Evolutionary conservation across 2,797 vertebrate species (phyloP), one percentile per base, ranked within the genome.

Genomic region (Chrysolophus pictus): DNA sequence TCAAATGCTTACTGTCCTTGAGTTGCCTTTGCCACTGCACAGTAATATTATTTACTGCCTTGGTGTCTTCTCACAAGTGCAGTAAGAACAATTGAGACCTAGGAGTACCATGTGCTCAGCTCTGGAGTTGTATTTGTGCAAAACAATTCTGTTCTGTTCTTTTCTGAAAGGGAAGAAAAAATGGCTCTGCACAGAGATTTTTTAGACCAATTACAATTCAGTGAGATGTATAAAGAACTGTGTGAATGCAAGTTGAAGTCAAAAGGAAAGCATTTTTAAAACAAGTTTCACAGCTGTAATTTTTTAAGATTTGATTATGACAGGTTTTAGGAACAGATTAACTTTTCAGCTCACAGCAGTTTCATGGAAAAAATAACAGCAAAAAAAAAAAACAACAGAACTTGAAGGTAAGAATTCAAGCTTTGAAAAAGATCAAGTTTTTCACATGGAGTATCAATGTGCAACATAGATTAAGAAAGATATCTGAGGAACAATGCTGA

Each of bases 11-110:
- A 77, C 59, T 31, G 18, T 72, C 22, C 76, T 94, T 87, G 56
- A 78, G 55, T 26, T 92, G 33, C 83, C 37, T 87, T 87, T 81
- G 31, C 39, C 49, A 16, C 39, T 33, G 24, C 47, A 94, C 35
- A 80, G 87, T 44, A 89, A 46, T 84, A 80, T 49, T 56, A 78
- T 84, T 93, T 87, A 83, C 51, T 1, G 2, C 60, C 87, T 73
- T 56, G 56, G 51, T 91, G 64, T 42, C 29, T 93, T 95, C 93
- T 51, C 81, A 83, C 75, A 92, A 84, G 35, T 75, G 53, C 33
- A 91, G 1, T 78, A 89, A 76, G 63, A 92, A 81, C 53, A 63
- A 91, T 76, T 87, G 91, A 86, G 47, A 91, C 67, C 46, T 42
- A 84, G 33, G 56, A 90, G 55, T 93, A 83, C 91, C 76, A 91